Conservation (phyloP, 1,140 invertebrate genomes). For the Latrodectus geometricus region DNA sequence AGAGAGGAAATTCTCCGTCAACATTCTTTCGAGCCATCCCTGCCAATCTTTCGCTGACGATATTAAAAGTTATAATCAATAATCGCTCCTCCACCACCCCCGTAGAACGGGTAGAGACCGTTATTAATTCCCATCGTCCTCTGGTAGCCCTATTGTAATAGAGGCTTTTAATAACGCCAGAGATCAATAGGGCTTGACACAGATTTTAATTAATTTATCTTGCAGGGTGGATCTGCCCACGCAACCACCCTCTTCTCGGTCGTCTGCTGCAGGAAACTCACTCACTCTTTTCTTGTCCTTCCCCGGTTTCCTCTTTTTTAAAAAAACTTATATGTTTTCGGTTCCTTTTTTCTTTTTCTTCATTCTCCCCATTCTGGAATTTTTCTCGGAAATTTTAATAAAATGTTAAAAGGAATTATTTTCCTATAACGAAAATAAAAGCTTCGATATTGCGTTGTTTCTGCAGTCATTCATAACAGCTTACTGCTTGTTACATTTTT, state of each 20-base stretch:
- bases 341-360: too few species aligned
- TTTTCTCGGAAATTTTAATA: too few species aligned
- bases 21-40: conserved; percentile 5
- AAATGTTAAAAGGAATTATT: too few species aligned
- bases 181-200: conserved; percentile 40
- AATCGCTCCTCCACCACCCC: background rate
- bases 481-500: too few species aligned
- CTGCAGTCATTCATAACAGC: too few species aligned
- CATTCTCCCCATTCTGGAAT: too few species aligned
- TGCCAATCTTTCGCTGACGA: background rate
- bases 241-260: background rate
- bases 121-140: conserved; percentile 43
- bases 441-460: too few species aligned
- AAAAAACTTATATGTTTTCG: too few species aligned
- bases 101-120: background rate
- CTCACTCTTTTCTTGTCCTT: too few species aligned
- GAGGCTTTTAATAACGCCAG: conserved; percentile 53
- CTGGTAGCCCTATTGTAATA: conserved; percentile 17
- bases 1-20: background rate
- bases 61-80: conserved; percentile 57
- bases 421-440: too few species aligned
- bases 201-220: conserved; percentile 56
- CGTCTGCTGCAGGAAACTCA: too few species aligned
- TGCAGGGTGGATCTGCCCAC: background rate
- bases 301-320: too few species aligned